phyloP scores from a whole-genome alignment of 2,888 invertebrate species.

The Clusia tigrina region DNA sequence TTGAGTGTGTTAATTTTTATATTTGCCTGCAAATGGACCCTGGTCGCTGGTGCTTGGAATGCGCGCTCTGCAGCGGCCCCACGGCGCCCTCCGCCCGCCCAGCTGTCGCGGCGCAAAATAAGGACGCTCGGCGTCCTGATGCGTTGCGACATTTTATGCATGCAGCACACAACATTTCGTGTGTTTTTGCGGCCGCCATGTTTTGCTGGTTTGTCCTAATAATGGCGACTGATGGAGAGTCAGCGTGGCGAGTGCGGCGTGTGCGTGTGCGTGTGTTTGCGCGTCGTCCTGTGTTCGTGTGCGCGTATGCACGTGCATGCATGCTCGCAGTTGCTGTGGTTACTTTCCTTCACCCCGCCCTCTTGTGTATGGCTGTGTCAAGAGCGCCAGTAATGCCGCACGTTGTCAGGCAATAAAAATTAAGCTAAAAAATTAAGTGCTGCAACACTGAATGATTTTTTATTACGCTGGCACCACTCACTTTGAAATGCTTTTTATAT shows the following conservation, averaged over 20 bases:
- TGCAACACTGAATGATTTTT: conserved; percentile 8
- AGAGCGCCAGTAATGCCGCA: conserved; percentile 6
- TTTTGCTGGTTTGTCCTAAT: conserved; percentile 43
- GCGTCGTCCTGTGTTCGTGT: not conserved
- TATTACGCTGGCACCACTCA: not conserved
- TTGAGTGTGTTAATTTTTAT: conserved; percentile 45
- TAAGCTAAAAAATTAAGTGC: conserved; percentile 32
- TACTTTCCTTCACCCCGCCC: not conserved
- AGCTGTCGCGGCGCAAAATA: not conserved
- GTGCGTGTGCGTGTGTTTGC: not conserved
- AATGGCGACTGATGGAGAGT: conserved; percentile 35
- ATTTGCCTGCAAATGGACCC: conserved; percentile 6
- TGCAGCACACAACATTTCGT: conserved; percentile 14
- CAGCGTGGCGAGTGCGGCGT: not conserved
- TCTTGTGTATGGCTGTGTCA: conserved; percentile 11
- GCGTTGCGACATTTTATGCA: conserved; percentile 7
- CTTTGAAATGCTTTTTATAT: conserved; percentile 27
- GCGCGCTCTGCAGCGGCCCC: not conserved
- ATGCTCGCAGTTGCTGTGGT: conserved; percentile 13
- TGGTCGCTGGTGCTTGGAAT: not conserved
- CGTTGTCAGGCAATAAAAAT: conserved; percentile 34
- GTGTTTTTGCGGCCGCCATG: conserved; percentile 19
- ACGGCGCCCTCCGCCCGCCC: not conserved
- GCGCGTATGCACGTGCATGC: not conserved
- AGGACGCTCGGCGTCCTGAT: no score